Base-by-base conservation (phyloP, 2,888 invertebrate genomes). In the Heliconius sara region DNA sequence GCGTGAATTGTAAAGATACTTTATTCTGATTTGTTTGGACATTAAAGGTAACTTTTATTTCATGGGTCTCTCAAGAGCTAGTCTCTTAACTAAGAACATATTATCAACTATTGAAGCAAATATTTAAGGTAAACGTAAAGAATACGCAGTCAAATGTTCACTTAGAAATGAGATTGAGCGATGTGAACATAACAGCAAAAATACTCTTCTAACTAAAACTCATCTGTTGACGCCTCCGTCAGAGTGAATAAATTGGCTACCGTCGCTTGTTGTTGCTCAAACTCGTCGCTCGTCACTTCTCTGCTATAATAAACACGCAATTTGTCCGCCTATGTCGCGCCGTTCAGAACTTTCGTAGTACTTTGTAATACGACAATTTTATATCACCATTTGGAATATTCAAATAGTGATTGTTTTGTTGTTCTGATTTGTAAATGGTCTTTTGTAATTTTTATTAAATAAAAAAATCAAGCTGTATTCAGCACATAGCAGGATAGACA, bases 301-400 rank as follows among this genome's bases (percentile, higher is more conserved):
- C 83, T 85, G 86, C 86, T 85, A 85, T 87, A 85, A 85, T 86
- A 87, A 87, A 87, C 87, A 86, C 84, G 84, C 86, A 87, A 89
- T 88, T 87, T 86, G 86, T 84, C 78, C 83, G 66, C 39, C 73
- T 73, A 73, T 73, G 73, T 73, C 72, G 30, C 72, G 34, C n/a
- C 22, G 57, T 34, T 60, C 34, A n/a, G 0, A 60, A 73, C 60
- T 73, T 60, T 73, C 16, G n/a, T 73, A 34, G 39, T n/a, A 72
- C 72, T 25, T 73, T 30, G n/a, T 57, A 25, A 39, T 73, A 60
- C 7, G 7, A 39, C 73, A 34, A 57, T 60, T n/a, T 73, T 9
- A 39, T 60, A 57, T 72, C 1, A n/a, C 0, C 22, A 16, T 57
- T 52, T 52, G 9, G 9, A 7, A 30, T 2, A 57, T 30, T 34